Conservation (phyloP, 2,888 invertebrate genomes). For the Mesopsocus fuscifrons region DNA sequence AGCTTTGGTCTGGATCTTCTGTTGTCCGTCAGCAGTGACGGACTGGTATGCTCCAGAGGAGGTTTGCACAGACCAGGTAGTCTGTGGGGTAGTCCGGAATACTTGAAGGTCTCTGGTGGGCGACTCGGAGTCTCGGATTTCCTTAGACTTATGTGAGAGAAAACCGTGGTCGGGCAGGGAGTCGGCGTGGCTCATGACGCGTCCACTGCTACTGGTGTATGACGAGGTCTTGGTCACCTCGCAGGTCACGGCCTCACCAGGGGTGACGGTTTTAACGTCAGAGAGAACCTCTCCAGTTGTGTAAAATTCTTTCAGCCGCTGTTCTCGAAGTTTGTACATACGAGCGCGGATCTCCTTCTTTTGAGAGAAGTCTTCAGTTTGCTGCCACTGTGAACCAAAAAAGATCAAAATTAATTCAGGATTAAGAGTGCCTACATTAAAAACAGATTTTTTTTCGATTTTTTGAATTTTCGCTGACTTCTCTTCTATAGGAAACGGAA, state of each 20-base stretch:
- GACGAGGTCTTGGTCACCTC: constrained; percentile 12
- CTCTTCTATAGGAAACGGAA: too few species aligned
- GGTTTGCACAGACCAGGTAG: neutral
- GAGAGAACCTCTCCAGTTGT: constrained; percentile 28
- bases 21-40: neutral
- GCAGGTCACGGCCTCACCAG: constrained; percentile 2
- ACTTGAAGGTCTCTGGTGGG: constrained; percentile 38
- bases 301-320: constrained; percentile 56
- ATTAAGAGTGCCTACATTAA: neutral
- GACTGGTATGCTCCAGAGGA: neutral
- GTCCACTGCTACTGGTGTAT: constrained; percentile 12
- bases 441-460: neutral
- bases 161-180: constrained; percentile 57
- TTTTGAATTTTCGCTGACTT: too few species aligned
- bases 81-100: neutral
- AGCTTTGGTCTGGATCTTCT: neutral
- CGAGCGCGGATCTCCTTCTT: constrained; percentile 74
- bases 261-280: constrained; percentile 19
- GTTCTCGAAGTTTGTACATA: constrained; percentile 68
- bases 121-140: constrained; percentile 57
- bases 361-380: constrained; percentile 65
- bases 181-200: constrained; percentile 34
- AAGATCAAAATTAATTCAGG: constrained; percentile 12
- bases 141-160: constrained; percentile 56
- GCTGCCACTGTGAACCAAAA: constrained; percentile 49